A percentile compares a stretch with the other conserved stretches of the same genome.
Evolutionary conservation across 2,113 vertebrate genomes (phyloP).

Genomic region (Serinus canaria): DNA sequence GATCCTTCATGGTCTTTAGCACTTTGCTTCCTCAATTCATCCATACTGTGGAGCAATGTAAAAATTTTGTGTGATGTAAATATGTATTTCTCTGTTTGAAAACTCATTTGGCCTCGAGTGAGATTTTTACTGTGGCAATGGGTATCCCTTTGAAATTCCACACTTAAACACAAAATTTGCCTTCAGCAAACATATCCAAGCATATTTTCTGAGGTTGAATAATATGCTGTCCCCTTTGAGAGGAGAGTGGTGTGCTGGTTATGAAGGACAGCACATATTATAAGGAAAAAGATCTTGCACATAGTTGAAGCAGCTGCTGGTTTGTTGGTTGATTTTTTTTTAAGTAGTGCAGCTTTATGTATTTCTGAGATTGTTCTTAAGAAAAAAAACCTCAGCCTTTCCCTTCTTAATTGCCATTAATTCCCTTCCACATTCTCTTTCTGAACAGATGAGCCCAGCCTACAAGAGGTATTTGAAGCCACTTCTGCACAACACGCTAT

Average conservation of each 20-base stretch:
- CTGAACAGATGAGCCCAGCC: conserved; percentile 69
- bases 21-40: background rate
- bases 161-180: background rate
- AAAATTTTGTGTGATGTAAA: background rate
- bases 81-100: background rate
- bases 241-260: background rate
- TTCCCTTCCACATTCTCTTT: conserved; percentile 24
- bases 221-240: background rate
- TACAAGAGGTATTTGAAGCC: conserved; percentile 77
- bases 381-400: background rate
- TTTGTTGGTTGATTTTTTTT: background rate
- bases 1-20: background rate
- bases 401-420: background rate
- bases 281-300: background rate
- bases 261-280: background rate
- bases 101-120: conserved; percentile 14
- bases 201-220: background rate
- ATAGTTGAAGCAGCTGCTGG: background rate
- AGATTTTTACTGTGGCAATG: conserved; percentile 2
- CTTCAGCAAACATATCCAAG: conserved; percentile 4
- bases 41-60: background rate
- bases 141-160: conserved; percentile 18
- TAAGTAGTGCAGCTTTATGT: background rate
- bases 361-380: background rate
- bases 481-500: conserved; percentile 63